Evolutionary conservation across 1,140 invertebrate genomes (phyloP), one percentile per base, ranked within the genome.

Genomic region (Drosophila murphyi): DNA sequence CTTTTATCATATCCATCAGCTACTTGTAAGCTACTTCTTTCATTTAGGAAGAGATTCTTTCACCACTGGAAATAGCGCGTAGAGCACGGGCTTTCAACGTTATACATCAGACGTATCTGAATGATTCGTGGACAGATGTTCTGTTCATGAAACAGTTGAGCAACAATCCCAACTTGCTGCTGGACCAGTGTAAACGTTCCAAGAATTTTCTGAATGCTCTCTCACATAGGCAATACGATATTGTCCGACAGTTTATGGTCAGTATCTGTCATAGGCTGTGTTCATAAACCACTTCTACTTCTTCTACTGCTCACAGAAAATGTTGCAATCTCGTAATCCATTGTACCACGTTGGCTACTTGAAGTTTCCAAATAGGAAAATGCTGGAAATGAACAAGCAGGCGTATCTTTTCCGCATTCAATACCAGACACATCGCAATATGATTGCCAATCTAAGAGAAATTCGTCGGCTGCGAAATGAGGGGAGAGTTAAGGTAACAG

Each of bases 351-450:
- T 82, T 2, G 70, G 71, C 10, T 78, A 59, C 37, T 12, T 82
- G 3, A 92, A 86, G 7, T 89, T 71, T 59, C 34, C 76, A 2
- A 80, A 92, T 32, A 86, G 90, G 45, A 63, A 71, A 5, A 54
- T 92, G 31, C 59, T 69, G 29, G 73, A 88, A 0, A 79, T 60
- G 20, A 67, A 70, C 35, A 70, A 69, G 0, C 75, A 92, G 43
- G 73, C 82, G 0, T 79, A 82, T 63, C 54, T 91, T 1, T 83
- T 67, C 20, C 82, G 81, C 8, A 59, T 92, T 12, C 91, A 92
- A 39, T 92, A 92, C 41, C 86, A 92, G 55, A 91, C 89, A 0
- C 80, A 82, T 51, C 78, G 91, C 2, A 89, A 85, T 59, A 92
- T 92, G 91, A 72, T 78, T 4, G 48, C 41, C 3, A 73, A 78